Evolutionary conservation across 1,140 invertebrate genomes (phyloP), one percentile per base, ranked within the genome.

Genomic region (Drosophila subobscura): DNA sequence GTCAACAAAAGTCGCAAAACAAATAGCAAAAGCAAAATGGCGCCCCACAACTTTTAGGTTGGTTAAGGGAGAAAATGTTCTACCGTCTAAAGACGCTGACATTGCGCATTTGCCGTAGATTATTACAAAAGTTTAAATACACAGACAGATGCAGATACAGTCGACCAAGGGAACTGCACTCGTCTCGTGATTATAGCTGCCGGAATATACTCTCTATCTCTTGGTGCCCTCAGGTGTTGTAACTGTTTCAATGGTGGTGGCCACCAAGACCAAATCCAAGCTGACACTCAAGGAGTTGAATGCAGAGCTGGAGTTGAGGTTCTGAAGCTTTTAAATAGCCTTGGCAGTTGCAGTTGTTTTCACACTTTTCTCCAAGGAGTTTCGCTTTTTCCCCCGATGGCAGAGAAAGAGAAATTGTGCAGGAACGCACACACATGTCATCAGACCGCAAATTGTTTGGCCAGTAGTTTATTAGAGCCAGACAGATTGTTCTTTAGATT

Each of bases 51-150:
- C 71, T 84, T 83, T 72, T 42, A 52, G n/a, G 46, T 37, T 20
- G 25, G 46, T 5, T 4, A 37, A 27, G 22, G 4, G 4, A 20
- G n/a, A 20, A 51, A 23, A 67, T 37, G 73, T 67, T 49, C 66
- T 46, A 7, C 51, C 29, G 55, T 47, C 61, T 50, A 59, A 72
- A 76, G 74, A 78, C 63, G 79, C 60, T 84, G 76, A 84, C 80
- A 67, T 76, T 84, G 76, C 80, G 79, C 79, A 84, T 79, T 84
- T 84, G 80, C 76, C 53, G 79, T 84, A 84, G 79, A 84, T 84
- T 84, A 84, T 84, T 84, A 79, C 79, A 84, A 84, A 85, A 84
- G 80, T 84, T 84, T 84, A 85, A 84, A 85, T 85, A 84, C 79
- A 85, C 66, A 83, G 79, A 79, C 79, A 72, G 51, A 67, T 47